These are phyloP conservation scores for Crocodylus rhombifer DNA, from an alignment of 2,797 vertebrate species.

Conservation along the genomic window DNA sequence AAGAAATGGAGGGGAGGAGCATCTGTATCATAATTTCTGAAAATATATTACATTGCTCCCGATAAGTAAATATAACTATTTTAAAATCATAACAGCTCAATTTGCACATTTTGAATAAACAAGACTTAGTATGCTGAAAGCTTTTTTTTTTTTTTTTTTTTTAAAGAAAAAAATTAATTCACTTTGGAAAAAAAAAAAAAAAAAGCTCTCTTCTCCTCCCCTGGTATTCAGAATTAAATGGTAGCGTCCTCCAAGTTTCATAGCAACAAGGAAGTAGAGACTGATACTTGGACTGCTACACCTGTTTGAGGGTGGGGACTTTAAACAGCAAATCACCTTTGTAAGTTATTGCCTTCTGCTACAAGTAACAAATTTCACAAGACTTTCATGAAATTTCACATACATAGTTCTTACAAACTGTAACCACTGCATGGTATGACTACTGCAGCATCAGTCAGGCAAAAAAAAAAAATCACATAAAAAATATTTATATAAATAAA, in stretches of 20 bases:
- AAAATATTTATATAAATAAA: background rate
- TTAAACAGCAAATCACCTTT: background rate
- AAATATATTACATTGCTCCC: constrained; percentile 4
- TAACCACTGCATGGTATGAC: accelerated
- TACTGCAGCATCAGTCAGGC: background rate
- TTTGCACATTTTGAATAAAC: background rate
- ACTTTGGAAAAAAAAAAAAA: background rate
- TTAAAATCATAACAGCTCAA: background rate
- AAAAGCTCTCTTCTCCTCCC: constrained; percentile 5
- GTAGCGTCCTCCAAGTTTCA: constrained; percentile 63
- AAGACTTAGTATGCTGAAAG: background rate
- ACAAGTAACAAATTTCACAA: background rate
- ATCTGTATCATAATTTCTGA: constrained; percentile 64
- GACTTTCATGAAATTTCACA: accelerated
- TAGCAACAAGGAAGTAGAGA: constrained; percentile 49
- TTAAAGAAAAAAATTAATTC: background rate
- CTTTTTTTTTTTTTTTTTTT: background rate
- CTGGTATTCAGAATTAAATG: background rate
- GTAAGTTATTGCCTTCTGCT: constrained; percentile 4
- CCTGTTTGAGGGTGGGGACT: constrained; percentile 49
- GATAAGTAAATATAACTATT: background rate
- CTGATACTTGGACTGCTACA: constrained; percentile 24
- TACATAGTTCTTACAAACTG: background rate
- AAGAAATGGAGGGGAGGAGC: constrained; percentile 55
- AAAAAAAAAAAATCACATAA: background rate